Conservation (phyloP, 1,140 invertebrate genomes). For the Leptoteleia sp. region DNA sequence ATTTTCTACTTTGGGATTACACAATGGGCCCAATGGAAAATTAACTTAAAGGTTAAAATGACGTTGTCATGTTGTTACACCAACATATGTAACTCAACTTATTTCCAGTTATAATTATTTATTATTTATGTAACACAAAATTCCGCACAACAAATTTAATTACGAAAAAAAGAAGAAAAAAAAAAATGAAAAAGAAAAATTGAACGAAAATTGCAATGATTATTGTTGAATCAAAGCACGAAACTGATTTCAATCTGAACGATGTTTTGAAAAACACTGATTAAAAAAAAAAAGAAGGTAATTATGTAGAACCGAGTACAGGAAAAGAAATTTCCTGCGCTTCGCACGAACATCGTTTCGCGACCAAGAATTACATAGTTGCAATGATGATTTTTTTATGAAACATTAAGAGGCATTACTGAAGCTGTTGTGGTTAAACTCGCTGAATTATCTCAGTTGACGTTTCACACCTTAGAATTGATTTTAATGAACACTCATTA, state of each 20-base stretch:
- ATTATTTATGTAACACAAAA: no score
- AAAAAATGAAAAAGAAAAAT: background rate
- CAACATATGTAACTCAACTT: no score
- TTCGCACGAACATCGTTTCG: conserved; percentile 4
- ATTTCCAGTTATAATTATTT: no score
- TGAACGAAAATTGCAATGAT: background rate
- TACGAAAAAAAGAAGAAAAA: no score
- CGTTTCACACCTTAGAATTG: conserved; percentile 79
- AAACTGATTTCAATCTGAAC: conserved; percentile 11
- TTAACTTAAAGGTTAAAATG: no score
- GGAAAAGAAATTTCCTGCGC: conserved; percentile 24
- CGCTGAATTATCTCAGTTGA: conserved; percentile 76
- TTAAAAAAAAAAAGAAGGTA: conserved; percentile 6
- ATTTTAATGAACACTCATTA: conserved; percentile 76
- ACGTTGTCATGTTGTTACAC: no score
- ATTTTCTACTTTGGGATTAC: no score
- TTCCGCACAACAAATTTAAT: no score
- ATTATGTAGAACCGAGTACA: conserved; percentile 13
- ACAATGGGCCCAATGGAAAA: no score
- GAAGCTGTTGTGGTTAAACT: conserved; percentile 70
- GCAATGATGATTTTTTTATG: conserved; percentile 60
- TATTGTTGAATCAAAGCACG: conserved; percentile 5
- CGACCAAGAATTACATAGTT: conserved; percentile 4
- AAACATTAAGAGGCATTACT: conserved; percentile 70
- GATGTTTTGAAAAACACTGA: conserved; percentile 15